phyloP scores from a whole-genome alignment of 2,888 invertebrate genomes.

The Agriotes lineatus region DNA sequence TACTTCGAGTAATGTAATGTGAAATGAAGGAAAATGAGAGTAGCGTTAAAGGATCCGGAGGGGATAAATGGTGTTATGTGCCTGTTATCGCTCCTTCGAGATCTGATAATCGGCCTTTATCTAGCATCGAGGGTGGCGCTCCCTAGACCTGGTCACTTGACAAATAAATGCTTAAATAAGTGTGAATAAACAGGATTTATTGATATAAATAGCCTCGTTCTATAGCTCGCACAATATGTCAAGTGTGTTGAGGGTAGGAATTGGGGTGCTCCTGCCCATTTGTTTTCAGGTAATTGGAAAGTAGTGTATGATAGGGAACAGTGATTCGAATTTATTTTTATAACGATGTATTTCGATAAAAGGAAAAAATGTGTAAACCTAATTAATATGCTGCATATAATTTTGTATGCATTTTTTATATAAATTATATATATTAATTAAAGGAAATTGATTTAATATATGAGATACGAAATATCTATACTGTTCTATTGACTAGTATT shows the following conservation, averaged over 20 bases:
- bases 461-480: no score
- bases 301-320: no score
- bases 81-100: conserved; percentile 43
- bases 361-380: no score
- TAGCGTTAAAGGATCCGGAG: conserved; percentile 31
- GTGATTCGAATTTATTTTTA: no score
- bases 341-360: no score
- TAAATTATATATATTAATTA: no score
- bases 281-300: no score
- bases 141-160: conserved; percentile 39
- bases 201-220: conserved; percentile 46
- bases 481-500: no score
- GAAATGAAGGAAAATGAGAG: conserved; percentile 31
- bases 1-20: conserved; percentile 4
- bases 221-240: conserved; percentile 18
- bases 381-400: no score
- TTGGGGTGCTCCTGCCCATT: no score
- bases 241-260: neutral
- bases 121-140: conserved; percentile 44
- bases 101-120: conserved; percentile 45
- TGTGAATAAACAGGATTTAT: conserved; percentile 45
- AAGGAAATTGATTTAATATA: no score
- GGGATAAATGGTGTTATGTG: conserved; percentile 43
- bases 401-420: no score
- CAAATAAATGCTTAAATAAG: conserved; percentile 44